Evolutionary conservation across 2,797 vertebrate species (phyloP).

Genomic region (Pangasius djambal): DNA sequence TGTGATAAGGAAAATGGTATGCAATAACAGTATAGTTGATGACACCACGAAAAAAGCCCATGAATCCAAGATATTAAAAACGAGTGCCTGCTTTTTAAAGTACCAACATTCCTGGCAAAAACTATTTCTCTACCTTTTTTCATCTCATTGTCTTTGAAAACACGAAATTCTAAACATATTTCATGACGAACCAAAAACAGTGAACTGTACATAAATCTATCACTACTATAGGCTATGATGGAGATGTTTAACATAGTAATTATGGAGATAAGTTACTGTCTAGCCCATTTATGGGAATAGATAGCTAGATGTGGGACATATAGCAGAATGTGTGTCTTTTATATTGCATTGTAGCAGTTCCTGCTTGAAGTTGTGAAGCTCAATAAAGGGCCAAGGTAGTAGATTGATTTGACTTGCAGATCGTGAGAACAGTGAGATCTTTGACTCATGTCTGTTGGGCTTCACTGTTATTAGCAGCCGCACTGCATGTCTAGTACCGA

Average conservation of each 20-base stretch:
- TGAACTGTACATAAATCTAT: background rate
- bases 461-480: conserved; percentile 43
- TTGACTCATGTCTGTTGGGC: conserved; percentile 32
- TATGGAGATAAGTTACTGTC: background rate
- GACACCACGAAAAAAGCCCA: background rate
- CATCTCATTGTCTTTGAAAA: background rate
- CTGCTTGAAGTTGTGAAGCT: background rate
- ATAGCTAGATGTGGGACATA: background rate
- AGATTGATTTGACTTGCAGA: conserved; percentile 24
- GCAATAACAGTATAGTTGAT: too few relatives aligned
- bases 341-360: background rate
- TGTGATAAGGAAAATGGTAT: background rate
- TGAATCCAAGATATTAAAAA: background rate
- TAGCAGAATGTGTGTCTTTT: background rate
- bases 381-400: conserved; percentile 1
- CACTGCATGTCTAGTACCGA: conserved; percentile 33
- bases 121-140: background rate
- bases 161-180: background rate
- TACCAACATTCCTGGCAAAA: background rate
- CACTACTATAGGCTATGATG: too few relatives aligned
- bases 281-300: background rate
- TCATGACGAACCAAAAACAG: background rate
- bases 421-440: conserved; percentile 6
- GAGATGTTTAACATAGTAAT: background rate
- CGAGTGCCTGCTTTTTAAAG: background rate